A percentile compares a stretch with the other conserved stretches of the same genome.
These are phyloP conservation scores for Pocillopora grandis DNA, from an alignment of 92 coral and sea anemone species.

Conservation along the genomic window DNA sequence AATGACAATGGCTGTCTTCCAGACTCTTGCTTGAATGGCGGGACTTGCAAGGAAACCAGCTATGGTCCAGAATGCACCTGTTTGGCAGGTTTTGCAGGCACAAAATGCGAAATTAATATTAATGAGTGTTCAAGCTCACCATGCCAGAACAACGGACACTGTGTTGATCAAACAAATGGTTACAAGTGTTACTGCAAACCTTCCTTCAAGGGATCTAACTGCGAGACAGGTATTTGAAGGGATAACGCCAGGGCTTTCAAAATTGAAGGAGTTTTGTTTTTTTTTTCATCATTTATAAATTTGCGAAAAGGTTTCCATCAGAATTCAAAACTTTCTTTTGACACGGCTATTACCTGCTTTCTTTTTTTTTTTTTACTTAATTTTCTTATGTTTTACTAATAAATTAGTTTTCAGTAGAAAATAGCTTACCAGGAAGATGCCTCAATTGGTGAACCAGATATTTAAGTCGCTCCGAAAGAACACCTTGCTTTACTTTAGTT, in stretches of 20 bases:
- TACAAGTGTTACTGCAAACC: conserved; percentile 85
- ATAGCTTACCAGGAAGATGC: too few species aligned
- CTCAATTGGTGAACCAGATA: too few species aligned
- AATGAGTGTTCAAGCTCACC: conserved; percentile 88
- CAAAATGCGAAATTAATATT: conserved; percentile 70
- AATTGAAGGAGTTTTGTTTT: background rate
- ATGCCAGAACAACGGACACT: conserved; percentile 81
- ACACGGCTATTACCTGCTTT: too few species aligned
- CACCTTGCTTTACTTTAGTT: too few species aligned
- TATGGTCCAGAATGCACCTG: conserved; percentile 83
- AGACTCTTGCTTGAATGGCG: conserved; percentile 84
- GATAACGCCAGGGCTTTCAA: background rate
- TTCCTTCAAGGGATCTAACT: conserved; percentile 75
- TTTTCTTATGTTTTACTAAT: too few species aligned
- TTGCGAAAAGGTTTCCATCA: too few species aligned
- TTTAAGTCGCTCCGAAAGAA: too few species aligned
- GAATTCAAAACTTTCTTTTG: too few species aligned
- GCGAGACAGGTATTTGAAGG: conserved; percentile 68
- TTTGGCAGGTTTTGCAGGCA: conserved; percentile 71
- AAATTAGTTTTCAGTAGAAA: too few species aligned
- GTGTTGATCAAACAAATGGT: conserved; percentile 77
- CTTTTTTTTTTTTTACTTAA: too few species aligned
- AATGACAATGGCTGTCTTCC: conserved; percentile 83
- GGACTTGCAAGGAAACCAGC: conserved; percentile 65
- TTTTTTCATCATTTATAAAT: too few species aligned